Conservation (phyloP, 2,113 vertebrate genomes). For the Cyprinodon brontotheroides region DNA sequence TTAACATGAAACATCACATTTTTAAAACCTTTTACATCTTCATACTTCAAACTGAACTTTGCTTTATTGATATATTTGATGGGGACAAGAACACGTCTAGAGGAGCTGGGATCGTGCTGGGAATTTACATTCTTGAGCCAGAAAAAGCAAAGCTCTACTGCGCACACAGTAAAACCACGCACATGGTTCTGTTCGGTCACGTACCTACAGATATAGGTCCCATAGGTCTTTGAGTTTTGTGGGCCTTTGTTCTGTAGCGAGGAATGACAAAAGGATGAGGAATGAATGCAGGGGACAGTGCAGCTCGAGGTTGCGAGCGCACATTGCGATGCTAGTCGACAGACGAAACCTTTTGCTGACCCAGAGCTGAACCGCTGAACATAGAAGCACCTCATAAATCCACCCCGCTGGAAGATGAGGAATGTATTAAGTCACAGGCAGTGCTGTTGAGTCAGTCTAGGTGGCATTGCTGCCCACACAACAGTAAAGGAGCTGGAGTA, state of each 20-base stretch:
- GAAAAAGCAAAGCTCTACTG: neutral
- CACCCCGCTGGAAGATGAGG: slow-evolving; percentile 47
- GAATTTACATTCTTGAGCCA: slow-evolving; percentile 1
- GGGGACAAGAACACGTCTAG: neutral
- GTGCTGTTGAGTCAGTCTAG: slow-evolving; percentile 61
- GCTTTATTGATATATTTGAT: too few species aligned
- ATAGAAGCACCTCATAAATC: slow-evolving; percentile 61
- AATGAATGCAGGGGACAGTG: slow-evolving; percentile 44
- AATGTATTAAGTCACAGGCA: slow-evolving; percentile 64
- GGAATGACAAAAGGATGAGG: slow-evolving; percentile 60
- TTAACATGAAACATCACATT: neutral
- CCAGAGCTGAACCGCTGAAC: slow-evolving; percentile 56
- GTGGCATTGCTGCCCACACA: slow-evolving; percentile 60
- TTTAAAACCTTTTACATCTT: too few species aligned
- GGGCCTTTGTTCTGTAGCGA: slow-evolving; percentile 32
- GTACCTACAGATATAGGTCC: slow-evolving; percentile 57
- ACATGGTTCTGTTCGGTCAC: slow-evolving; percentile 30
- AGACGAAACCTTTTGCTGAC: slow-evolving; percentile 58
- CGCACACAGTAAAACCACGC: slow-evolving; percentile 6
- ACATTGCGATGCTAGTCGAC: slow-evolving; percentile 37
- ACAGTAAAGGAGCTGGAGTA: slow-evolving; percentile 36
- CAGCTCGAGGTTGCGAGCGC: slow-evolving; percentile 30
- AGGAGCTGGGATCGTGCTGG: slow-evolving; percentile 13
- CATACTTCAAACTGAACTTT: too few species aligned
- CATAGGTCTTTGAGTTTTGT: slow-evolving; percentile 32